Base-by-base conservation (phyloP, 2,888 invertebrate genomes). In the Embidobia sp. region DNA sequence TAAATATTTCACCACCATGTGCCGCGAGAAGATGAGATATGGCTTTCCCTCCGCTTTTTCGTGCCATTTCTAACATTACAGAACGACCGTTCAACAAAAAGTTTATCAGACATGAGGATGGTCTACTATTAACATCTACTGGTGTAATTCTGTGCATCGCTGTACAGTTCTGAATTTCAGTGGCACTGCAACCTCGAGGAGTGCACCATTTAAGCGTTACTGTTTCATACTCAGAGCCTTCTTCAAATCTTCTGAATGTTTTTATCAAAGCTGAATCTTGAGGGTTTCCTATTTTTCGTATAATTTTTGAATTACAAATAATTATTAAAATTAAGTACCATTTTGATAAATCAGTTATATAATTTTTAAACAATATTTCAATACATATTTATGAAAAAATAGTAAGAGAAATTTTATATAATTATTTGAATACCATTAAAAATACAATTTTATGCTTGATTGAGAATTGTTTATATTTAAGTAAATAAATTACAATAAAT, bases 181-280 rank as follows among this genome's bases (percentile, higher is more conserved):
- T 93, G 1, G 95, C 94, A 64, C 95, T 94, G 79, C 94, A 94
- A 0, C 95, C 95, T n/a, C 98, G 91, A 0, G 98, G 98, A 0
- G 98, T 98, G 90, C 98, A 98, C 99, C 99, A 99, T 79, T 98
- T 97, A 1, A 99, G 91, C 0, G 97, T 97, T 0, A 97, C 94
- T 0, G 96, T 96, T 85, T 95, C 94, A 83, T 96, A 96, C 77
- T 94, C 93, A 0, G 93, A 91, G 0, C 94, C 95, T 82, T 95
- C 94, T 10, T 89, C 89, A 46, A 89, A 88, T 55, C 88, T 83
- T 83, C 94, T 93, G 0, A 93, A 92, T 13, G 94, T 93, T 46
- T 93, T 91, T 37, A 92, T 91, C 48, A 92, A 91, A 10, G 92
- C 93, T 0, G 93, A 92, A 27, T 95, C 95, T 29, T 91, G 90